Percentiles rank a stretch among this genome's conserved stretches.
Conservation (phyloP, 2,113 vertebrate genomes). For the Lamprotornis superbus region DNA sequence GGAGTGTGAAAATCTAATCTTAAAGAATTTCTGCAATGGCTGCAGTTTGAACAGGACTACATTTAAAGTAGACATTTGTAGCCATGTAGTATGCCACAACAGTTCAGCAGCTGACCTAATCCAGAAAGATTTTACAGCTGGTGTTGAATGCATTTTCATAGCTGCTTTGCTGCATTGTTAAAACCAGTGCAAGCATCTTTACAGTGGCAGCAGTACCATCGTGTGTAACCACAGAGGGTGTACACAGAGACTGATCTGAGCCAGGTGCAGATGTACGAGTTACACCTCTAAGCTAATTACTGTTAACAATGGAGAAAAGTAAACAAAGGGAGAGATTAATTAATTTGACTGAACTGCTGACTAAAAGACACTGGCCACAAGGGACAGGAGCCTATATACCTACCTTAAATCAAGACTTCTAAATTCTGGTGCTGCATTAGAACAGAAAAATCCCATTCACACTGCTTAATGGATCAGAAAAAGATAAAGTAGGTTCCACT, state of each 20-base stretch:
- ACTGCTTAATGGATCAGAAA: not conserved
- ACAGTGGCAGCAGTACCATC: not conserved
- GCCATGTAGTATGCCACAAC: not conserved
- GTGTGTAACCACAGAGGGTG: not conserved
- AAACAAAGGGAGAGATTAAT: not conserved
- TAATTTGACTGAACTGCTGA: not conserved
- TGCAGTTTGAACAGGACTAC: not conserved
- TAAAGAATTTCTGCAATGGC: not conserved
- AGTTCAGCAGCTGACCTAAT: not conserved
- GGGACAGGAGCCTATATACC: not conserved
- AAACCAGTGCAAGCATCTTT: not conserved
- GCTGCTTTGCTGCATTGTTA: not conserved
- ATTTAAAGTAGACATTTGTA: not conserved
- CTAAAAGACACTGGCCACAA: not conserved
- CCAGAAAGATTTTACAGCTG: not conserved
- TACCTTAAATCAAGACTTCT: not conserved
- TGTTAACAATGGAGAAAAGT: not conserved
- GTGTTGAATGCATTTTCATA: not conserved
- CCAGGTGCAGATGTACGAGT: not conserved
- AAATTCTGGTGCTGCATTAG: not conserved
- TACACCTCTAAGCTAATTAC: not conserved
- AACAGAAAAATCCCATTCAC: not conserved
- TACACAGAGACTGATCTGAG: not conserved
- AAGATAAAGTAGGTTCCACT: not conserved
- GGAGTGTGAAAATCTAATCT: not conserved